These are phyloP conservation scores for Diprion similis DNA, from an alignment of 1,140 invertebrate genomes.

Conservation along the genomic window DNA sequence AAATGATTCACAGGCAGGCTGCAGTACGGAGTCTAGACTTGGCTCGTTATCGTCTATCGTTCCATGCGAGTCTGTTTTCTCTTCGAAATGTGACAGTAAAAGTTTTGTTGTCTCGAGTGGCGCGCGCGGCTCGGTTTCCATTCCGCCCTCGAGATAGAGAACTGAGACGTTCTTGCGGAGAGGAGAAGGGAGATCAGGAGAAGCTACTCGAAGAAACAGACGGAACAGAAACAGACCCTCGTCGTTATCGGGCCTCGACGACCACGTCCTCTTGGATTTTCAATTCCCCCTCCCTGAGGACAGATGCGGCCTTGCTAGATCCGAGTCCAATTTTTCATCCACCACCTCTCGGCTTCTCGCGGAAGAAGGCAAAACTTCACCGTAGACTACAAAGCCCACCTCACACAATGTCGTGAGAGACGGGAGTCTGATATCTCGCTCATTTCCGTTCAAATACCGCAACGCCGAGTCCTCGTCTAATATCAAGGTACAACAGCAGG, in stretches of 20 bases:
- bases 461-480: constrained; percentile 9
- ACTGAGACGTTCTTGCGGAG: constrained; percentile 24
- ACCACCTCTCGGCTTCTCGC: neutral
- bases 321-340: too few relatives aligned
- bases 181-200: constrained; percentile 34
- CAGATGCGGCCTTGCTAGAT: too few relatives aligned
- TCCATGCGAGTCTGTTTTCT: constrained; percentile 27
- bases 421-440: constrained; percentile 37
- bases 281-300: too few relatives aligned
- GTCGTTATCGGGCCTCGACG: neutral
- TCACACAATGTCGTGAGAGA: constrained; percentile 49
- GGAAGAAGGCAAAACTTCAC: neutral
- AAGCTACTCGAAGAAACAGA: neutral
- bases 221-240: constrained; percentile 1
- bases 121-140: constrained; percentile 33
- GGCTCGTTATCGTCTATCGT: neutral
- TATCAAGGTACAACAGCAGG: neutral
- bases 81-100: constrained; percentile 37
- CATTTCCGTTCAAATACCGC: constrained; percentile 50
- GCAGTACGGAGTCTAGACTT: too few relatives aligned
- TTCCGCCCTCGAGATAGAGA: constrained; percentile 26
- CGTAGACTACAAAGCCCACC: constrained; percentile 44
- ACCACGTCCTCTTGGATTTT: neutral
- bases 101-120: constrained; percentile 42
- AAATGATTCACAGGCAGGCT: too few relatives aligned